phyloP scores from a whole-genome alignment of 2,888 invertebrate species.

The Tinea pellionella region DNA sequence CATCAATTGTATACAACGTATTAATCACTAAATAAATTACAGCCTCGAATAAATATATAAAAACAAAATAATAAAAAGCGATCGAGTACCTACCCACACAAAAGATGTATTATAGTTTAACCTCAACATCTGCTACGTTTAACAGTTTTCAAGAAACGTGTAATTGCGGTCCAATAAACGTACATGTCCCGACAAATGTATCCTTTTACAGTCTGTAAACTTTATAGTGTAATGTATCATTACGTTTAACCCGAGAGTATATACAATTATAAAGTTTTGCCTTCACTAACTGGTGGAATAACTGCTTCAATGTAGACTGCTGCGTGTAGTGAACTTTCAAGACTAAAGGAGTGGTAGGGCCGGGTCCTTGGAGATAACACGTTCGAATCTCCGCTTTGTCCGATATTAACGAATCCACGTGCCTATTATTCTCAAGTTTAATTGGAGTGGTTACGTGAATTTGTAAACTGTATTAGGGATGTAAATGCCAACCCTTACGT shows the following conservation, averaged over 20 bases:
- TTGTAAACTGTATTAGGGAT: too few species aligned
- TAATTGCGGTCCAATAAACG: conserved; percentile 7
- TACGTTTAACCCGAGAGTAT: neutral
- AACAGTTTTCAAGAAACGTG: conserved; percentile 12
- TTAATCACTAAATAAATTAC: neutral
- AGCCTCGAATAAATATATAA: neutral
- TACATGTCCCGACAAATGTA: conserved; percentile 7
- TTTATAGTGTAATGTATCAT: conserved; percentile 2
- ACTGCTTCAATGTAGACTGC: too few species aligned
- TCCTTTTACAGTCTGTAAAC: conserved; percentile 7
- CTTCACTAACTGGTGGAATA: neutral
- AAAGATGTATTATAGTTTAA: conserved; percentile 16
- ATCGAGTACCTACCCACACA: neutral
- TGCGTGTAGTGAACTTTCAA: too few species aligned
- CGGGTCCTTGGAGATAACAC: too few species aligned
- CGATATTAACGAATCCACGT: too few species aligned
- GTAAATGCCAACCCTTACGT: too few species aligned
- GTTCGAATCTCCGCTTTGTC: too few species aligned
- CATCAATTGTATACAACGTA: too few species aligned
- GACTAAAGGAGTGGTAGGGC: too few species aligned
- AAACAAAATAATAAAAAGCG: neutral
- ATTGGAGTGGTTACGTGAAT: too few species aligned
- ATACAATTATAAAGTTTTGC: neutral
- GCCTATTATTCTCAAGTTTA: too few species aligned
- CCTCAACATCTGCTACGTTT: conserved; percentile 27